Conservation (phyloP, 2,113 vertebrate species). For the Scalopus aquaticus region DNA sequence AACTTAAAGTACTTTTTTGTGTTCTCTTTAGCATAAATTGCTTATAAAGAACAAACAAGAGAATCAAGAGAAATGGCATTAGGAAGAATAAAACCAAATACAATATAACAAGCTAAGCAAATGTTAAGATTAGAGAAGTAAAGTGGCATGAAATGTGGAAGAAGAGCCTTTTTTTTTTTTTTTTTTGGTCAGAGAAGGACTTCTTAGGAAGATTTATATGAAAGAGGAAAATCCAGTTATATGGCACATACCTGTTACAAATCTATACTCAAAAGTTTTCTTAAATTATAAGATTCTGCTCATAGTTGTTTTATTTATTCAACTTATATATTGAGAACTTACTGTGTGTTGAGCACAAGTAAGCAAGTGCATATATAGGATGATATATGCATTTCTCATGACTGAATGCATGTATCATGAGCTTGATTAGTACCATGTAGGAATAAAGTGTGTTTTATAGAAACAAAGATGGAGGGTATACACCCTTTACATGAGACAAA, state of each 20-base stretch:
- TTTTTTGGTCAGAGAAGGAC: neutral
- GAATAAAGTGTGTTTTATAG: neutral
- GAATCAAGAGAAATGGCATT: neutral
- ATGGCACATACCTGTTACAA: neutral
- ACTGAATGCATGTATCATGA: neutral
- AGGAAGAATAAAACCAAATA: neutral
- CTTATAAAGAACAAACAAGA: neutral
- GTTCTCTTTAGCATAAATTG: neutral
- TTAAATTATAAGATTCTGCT: constrained; percentile 11
- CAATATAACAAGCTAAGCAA: neutral
- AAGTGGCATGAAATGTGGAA: neutral
- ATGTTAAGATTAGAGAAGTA: neutral
- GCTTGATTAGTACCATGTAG: neutral
- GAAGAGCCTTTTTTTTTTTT: neutral
- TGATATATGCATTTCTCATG: neutral
- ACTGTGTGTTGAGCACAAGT: neutral
- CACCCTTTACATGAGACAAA: neutral
- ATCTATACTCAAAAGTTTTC: neutral
- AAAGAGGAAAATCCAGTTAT: neutral
- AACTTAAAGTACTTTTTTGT: neutral
- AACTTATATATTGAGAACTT: neutral
- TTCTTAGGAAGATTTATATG: neutral
- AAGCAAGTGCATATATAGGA: neutral
- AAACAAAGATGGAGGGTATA: neutral
- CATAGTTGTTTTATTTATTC: neutral